Base-by-base conservation (phyloP, 2,113 vertebrate species). In the Periophthalmodon schlosseri region DNA sequence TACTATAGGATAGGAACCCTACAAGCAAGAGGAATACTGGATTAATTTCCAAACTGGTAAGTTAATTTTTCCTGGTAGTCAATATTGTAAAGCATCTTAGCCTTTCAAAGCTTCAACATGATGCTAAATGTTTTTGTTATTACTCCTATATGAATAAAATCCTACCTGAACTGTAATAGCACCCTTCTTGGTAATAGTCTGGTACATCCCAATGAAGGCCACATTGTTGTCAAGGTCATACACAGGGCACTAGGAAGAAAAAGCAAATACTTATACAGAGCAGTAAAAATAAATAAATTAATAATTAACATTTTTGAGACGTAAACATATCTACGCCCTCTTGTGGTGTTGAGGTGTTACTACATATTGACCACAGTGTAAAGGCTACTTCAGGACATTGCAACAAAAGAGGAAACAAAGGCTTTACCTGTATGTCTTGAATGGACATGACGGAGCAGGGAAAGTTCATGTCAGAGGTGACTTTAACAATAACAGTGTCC, bases 181-280 rank as follows among this genome's bases (percentile, higher is more conserved):
- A 0, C 95, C 96, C 87, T 96, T 98, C 93, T 96, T 98, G 0
- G 98, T 99, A 95, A 99, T 99, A 1, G 97, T 99, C 93, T 99
- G 98, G 90, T 99, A 99, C 95, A 97, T 99, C 79, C 98, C 98
- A 0, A 96, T 96, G 87, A 99, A 99, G 76, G 96, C 97, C 75
- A 99, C 98, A 0, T 99, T 99, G 91, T 99, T 99, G 93, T 99
- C 97, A 74, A 99, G 87, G 81, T 99, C 98, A 0, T 96, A 99
- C 64, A 99, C 97, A 0, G 98, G 98, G 73, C 98, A 99, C 98
- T 99, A 74, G 46, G 28, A 73, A 21, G 49, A 36, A 54, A 33
- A 60, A 20, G 13, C 21, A 1, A 65, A 15, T 68, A 73, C 49
- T 11, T 57, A 5, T 5, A 49, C 24, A 44, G 4, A 1, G 54